Conservation (phyloP, 2,888 invertebrate species). For the Clanis bilineata region DNA sequence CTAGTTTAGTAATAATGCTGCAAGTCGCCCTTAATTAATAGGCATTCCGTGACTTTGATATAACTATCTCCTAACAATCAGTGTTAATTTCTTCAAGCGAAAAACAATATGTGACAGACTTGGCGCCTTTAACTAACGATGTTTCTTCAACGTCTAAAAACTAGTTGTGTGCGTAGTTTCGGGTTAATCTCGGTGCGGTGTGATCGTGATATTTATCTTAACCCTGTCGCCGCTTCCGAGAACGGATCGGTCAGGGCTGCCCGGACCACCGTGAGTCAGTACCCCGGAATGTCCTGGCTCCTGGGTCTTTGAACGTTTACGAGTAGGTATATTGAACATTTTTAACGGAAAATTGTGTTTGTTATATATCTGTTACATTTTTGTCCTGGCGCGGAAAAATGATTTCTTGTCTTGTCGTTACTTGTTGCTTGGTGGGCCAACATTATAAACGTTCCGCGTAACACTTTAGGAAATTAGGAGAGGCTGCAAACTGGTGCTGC, state of each 20-base stretch:
- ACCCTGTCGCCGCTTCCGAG: conserved; percentile 21
- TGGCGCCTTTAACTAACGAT: not conserved
- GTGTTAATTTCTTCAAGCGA: not conserved
- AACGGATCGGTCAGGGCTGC: conserved; percentile 16
- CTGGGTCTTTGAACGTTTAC: not conserved
- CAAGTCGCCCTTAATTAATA: not conserved
- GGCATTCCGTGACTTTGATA: not conserved
- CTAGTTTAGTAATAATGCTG: too few species aligned
- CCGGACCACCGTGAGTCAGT: not conserved
- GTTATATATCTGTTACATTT: too few species aligned
- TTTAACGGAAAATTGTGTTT: not conserved
- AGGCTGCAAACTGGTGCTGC: too few species aligned
- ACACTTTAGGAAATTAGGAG: too few species aligned
- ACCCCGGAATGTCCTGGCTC: not conserved
- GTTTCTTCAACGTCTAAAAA: not conserved
- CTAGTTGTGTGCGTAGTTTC: conserved; percentile 2
- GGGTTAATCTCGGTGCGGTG: conserved; percentile 7
- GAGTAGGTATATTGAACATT: not conserved
- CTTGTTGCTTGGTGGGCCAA: too few species aligned
- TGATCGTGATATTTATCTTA: conserved; percentile 27
- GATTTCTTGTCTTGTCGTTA: too few species aligned
- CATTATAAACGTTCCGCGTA: too few species aligned
- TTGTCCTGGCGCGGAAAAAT: not conserved
- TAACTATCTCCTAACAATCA: not conserved
- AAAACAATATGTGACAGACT: not conserved